Evolutionary conservation across 2,888 invertebrate genomes (phyloP), one percentile per base, ranked within the genome.

Genomic region (Phortica okadai): DNA sequence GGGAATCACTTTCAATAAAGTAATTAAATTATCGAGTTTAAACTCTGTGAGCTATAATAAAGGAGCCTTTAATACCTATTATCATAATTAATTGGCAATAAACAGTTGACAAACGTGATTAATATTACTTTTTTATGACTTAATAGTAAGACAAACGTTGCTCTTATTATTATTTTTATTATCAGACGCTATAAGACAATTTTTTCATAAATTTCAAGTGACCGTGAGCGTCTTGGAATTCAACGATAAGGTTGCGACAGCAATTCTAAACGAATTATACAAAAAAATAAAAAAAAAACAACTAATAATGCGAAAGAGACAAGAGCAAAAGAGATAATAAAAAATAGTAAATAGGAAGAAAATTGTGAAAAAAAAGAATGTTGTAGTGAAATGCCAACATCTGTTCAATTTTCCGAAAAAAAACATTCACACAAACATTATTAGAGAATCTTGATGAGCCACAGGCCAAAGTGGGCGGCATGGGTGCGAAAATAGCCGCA

Each of bases 331-430:
- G 14, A 58, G 6, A n/a, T 58, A n/a, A 14, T 45, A 14, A 58
- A 58, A 6, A n/a, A 58, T 14, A 58, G 1, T 11, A 58, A 14
- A n/a, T 58, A 8, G 16, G 16, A 6, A n/a, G n/a, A 6, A n/a
- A n/a, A 58, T 6, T 58, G 10, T 41, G 64, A 41, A 66, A 66
- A 66, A 66, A 41, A 62, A 8, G 0, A 54, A 14, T 59, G n/a
- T 59, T n/a, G 21, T 59, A 59, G 6, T 2, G 25, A 67, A 42
- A 67, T 42, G 11, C 70, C 50, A 50, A 45, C 70, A 70, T 70
- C 70, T 70, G 70, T 70, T 70, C 16, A 45, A 64, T 25, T 64
- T 42, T 69, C 21, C 45, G 45, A 69, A 14, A 1, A 6, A 45
- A 6, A 58, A 21, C 58, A 16, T 58, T 14, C 58, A 58, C 14